Base-by-base conservation (phyloP, 2,888 invertebrate genomes). In the Acleris holmiana region DNA sequence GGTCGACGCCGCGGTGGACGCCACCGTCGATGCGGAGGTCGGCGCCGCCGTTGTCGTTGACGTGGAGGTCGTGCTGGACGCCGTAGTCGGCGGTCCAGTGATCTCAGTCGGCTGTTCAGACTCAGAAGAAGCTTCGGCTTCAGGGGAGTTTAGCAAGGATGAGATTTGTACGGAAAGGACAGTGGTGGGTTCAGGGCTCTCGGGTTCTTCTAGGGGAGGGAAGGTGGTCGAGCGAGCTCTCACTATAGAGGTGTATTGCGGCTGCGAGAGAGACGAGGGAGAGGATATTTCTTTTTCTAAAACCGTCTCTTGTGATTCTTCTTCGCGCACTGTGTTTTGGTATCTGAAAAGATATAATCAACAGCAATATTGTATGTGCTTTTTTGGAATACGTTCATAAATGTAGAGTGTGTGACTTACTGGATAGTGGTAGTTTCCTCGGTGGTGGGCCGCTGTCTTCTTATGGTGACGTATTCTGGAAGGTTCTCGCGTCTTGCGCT, bases 391-490 rank as follows among this genome's bases (percentile, higher is more conserved):
- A 44, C n/a, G 4, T 44, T 17, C 7, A 44, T 2, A 44, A 2
- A 6, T 40, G 10, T n/a, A 35, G 6, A 10, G 15, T 18, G 40
- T 18, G 46, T 55, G 80, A 35, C 91, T 88, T 85, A 94, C 94
- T 87, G 91, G 21, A 82, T 78, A 60, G 94, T 93, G 10, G 93
- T 89, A 13, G 89, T 76, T 73, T 91, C 92, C 70, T 88, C 87
- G 6, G 92, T 88, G 4, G 91, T 89, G 1, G 93, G 93, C 69
- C 94, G 89, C 65, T 92, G 93, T 73, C 96, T 88, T 73, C 94
- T 92, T 47, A 96, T 95, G 2, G 95, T 95, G 2, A 95, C 94
- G 74, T 96, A 96, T 76, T 95, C 94, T 2, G 95, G 95, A 44
- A 82, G 74, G 64, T 83, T 86, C 54, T 91, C 91, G 46, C 86